These are phyloP conservation scores for Zeus faber DNA, from an alignment of 2,113 vertebrate species.

Conservation along the genomic window DNA sequence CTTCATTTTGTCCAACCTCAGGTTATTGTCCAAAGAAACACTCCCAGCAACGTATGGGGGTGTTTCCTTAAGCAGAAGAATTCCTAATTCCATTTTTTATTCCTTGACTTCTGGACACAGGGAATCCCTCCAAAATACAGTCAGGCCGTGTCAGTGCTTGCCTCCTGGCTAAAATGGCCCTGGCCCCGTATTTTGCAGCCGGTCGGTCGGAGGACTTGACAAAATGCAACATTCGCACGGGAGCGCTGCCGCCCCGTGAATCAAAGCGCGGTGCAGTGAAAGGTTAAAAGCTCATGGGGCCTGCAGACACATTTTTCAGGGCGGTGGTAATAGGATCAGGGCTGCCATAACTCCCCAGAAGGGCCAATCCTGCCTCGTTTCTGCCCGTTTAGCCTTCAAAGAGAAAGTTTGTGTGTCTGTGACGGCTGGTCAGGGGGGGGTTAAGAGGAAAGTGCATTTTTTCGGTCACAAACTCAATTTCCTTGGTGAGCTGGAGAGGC, in stretches of 20 bases:
- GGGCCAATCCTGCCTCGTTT: slow-evolving; percentile 73
- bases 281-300: slow-evolving; percentile 76
- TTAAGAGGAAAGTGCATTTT: slow-evolving; percentile 72
- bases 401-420: slow-evolving; percentile 70
- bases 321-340: slow-evolving; percentile 76
- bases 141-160: slow-evolving; percentile 12
- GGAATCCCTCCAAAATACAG: slow-evolving; percentile 34
- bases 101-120: slow-evolving; percentile 5
- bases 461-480: slow-evolving; percentile 77
- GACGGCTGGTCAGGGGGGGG: slow-evolving; percentile 65
- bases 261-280: slow-evolving; percentile 65
- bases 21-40: no score
- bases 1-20: no score
- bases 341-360: slow-evolving; percentile 74
- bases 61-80: no score
- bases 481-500: slow-evolving; percentile 71
- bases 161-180: slow-evolving; percentile 33
- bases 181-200: slow-evolving; percentile 37
- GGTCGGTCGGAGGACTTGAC: slow-evolving; percentile 12
- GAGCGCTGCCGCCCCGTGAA: slow-evolving; percentile 46
- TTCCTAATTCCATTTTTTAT: no score
- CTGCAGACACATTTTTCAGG: slow-evolving; percentile 74
- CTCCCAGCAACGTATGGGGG: no score
- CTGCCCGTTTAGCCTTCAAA: slow-evolving; percentile 72
- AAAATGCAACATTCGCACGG: slow-evolving; percentile 33